Evolutionary conservation across 1,140 invertebrate genomes (phyloP).

Genomic region (Trachymyrmex cornetzi): DNA sequence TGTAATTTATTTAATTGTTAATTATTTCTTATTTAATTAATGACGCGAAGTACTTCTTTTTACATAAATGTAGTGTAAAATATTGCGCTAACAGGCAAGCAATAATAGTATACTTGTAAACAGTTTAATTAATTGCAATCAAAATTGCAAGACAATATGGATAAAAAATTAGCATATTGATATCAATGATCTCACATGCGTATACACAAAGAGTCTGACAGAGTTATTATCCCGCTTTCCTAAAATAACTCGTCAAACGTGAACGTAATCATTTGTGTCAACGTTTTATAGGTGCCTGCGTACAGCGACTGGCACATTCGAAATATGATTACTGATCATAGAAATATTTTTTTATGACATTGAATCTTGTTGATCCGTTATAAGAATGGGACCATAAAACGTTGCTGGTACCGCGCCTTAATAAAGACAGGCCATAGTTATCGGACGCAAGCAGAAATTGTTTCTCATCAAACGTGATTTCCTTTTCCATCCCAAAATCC

Average conservation of each 20-base stretch:
- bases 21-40: conserved; percentile 38
- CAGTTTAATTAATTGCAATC: background rate
- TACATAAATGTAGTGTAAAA: background rate
- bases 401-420: conserved; percentile 65
- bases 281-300: background rate
- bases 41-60: background rate
- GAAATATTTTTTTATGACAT: conserved; percentile 70
- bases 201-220: background rate
- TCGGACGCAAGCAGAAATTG: conserved; percentile 53
- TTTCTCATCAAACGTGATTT: conserved; percentile 71
- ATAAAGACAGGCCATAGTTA: conserved; percentile 65
- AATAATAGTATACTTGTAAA: background rate
- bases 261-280: conserved; percentile 26
- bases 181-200: background rate
- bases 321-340: conserved; percentile 61
- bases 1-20: conserved; percentile 29
- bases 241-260: background rate
- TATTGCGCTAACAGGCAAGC: background rate
- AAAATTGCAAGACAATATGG: background rate
- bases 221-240: background rate
- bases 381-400: conserved; percentile 59
- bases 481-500: conserved; percentile 31
- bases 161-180: conserved; percentile 7
- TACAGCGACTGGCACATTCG: conserved; percentile 4
- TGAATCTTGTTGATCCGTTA: conserved; percentile 53